These are phyloP conservation scores for Zaprionus nigranus DNA, from an alignment of 1,140 invertebrate genomes.

Conservation along the genomic window DNA sequence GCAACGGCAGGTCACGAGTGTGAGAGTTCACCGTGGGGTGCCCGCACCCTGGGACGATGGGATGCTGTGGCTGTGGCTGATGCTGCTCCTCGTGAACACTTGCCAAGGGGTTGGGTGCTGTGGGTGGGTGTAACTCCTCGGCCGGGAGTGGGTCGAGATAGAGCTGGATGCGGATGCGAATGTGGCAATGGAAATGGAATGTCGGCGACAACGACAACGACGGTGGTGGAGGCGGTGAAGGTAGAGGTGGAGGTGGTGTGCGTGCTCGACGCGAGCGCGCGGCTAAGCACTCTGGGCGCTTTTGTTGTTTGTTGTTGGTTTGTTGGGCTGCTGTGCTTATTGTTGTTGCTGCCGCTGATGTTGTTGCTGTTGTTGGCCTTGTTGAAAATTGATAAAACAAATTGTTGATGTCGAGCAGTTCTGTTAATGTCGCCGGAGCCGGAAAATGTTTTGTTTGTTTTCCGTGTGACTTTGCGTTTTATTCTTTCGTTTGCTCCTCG, in stretches of 20 bases:
- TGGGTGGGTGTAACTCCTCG: slow-evolving; percentile 11
- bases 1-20: slow-evolving; percentile 44
- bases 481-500: slow-evolving; percentile 30
- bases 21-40: slow-evolving; percentile 60
- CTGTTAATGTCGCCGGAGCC: slow-evolving; percentile 83
- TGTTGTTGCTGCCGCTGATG: slow-evolving; percentile 36
- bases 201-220: background rate
- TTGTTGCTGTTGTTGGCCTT: slow-evolving; percentile 61
- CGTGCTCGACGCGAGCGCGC: slow-evolving; percentile 63
- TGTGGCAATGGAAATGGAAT: slow-evolving; percentile 23
- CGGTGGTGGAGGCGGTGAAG: slow-evolving; percentile 26
- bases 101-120: slow-evolving; percentile 43
- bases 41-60: slow-evolving; percentile 52
- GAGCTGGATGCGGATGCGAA: slow-evolving; percentile 27
- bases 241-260: slow-evolving; percentile 49
- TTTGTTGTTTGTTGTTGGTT: slow-evolving; percentile 73
- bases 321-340: slow-evolving; percentile 41
- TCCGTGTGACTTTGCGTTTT: slow-evolving; percentile 71
- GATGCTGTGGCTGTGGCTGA: slow-evolving; percentile 32
- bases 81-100: slow-evolving; percentile 49
- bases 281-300: slow-evolving; percentile 76
- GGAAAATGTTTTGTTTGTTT: slow-evolving; percentile 84
- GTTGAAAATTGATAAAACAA: slow-evolving; percentile 84
- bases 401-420: slow-evolving; percentile 84
- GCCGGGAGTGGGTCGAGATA: slow-evolving; percentile 33